Conservation (phyloP, 2,888 invertebrate genomes). For the Glyphotaelius pellucidus region DNA sequence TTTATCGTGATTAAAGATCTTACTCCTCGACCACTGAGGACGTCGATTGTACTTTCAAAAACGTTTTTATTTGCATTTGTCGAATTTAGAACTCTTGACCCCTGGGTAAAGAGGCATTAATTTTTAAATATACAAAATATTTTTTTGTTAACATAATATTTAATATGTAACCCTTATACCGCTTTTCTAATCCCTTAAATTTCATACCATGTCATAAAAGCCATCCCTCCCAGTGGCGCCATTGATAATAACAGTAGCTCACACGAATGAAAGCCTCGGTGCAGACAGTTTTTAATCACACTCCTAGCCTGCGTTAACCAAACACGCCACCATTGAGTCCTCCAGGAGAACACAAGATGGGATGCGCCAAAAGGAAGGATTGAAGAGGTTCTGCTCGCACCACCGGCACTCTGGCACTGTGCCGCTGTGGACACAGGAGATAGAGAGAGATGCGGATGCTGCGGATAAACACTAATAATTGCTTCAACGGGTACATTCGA, state of each 20-base stretch:
- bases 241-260: not conserved
- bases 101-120: no score
- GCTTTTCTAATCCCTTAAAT: not conserved
- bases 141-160: no score
- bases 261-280: conserved; percentile 14
- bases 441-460: not conserved
- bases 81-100: no score
- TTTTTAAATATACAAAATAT: no score
- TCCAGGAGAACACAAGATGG: not conserved
- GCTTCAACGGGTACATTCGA: conserved; percentile 11
- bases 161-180: not conserved
- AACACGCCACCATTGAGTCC: conserved; percentile 17
- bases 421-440: not conserved
- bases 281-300: conserved; percentile 31
- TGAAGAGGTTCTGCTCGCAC: not conserved
- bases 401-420: not conserved
- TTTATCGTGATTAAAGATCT: no score
- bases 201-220: not conserved
- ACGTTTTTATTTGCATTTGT: no score
- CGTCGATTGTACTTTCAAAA: no score
- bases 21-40: no score
- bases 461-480: not conserved
- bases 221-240: not conserved
- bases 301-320: conserved; percentile 4
- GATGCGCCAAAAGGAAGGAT: not conserved